phyloP scores from a whole-genome alignment of 2,888 invertebrate genomes.

The Apodemia hepburni region DNA sequence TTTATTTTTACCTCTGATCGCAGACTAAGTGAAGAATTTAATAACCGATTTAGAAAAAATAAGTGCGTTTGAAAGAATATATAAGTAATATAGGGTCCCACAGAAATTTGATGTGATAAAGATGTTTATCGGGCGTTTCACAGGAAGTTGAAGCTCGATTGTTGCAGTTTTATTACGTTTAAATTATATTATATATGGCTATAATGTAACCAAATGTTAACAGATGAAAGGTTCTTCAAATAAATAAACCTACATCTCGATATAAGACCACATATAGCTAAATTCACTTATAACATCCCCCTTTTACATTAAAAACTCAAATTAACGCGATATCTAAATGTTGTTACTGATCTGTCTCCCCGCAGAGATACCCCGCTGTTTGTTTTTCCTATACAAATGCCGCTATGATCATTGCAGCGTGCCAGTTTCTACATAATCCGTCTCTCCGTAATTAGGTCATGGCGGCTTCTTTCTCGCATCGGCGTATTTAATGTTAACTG shows the following conservation, averaged over 20 bases:
- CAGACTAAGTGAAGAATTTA: too few species aligned
- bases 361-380: conserved; percentile 57
- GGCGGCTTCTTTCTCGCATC: conserved; percentile 55
- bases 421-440: conserved; percentile 62
- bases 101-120: too few species aligned
- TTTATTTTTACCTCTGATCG: too few species aligned
- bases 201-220: neutral
- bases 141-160: too few species aligned
- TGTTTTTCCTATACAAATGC: conserved; percentile 54
- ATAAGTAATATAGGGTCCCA: too few species aligned
- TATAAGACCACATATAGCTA: neutral
- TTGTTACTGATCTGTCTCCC: conserved; percentile 28
- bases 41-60: too few species aligned
- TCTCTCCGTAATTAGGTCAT: conserved; percentile 54
- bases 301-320: conserved; percentile 14
- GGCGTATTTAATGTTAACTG: conserved; percentile 56
- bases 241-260: neutral
- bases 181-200: neutral
- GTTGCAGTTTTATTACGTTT: too few species aligned
- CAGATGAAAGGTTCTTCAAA: neutral
- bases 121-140: too few species aligned
- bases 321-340: conserved; percentile 33
- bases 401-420: conserved; percentile 52
- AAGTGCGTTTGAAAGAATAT: too few species aligned
- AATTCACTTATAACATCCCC: conserved; percentile 1